Conservation (phyloP, 2,888 invertebrate genomes). For the Sinhomidia bicolor region DNA sequence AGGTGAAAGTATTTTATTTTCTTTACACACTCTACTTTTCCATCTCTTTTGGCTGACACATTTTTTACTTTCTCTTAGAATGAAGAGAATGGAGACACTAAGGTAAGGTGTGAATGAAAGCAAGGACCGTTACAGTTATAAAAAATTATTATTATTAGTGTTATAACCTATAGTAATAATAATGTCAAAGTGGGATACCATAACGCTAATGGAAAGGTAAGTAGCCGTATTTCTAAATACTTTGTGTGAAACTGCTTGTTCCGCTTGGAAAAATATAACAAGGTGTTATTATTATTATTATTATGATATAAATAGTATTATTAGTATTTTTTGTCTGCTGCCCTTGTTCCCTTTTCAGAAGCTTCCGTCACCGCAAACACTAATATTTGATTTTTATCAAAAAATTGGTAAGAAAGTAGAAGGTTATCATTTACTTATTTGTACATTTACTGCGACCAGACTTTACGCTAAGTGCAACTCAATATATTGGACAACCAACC, state of each 20-base stretch:
- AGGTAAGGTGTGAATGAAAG: too few relatives aligned
- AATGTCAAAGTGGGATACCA: too few relatives aligned
- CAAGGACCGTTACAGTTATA: too few relatives aligned
- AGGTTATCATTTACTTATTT: background rate
- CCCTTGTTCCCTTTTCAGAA: background rate
- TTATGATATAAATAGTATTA: background rate
- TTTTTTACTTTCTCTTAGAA: too few relatives aligned
- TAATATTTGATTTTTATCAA: slow-evolving; percentile 32
- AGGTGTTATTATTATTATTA: too few relatives aligned
- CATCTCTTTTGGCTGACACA: background rate
- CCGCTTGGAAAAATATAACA: too few relatives aligned
- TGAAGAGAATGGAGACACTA: too few relatives aligned
- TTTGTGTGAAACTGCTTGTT: background rate
- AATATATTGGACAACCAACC: background rate
- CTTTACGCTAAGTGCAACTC: background rate
- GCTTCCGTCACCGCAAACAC: background rate
- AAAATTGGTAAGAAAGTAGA: background rate
- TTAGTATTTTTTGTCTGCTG: background rate
- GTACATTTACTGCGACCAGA: too few relatives aligned
- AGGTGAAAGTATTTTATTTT: background rate
- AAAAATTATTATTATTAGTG: too few relatives aligned
- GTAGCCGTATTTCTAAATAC: too few relatives aligned
- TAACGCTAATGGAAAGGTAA: too few relatives aligned
- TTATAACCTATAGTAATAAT: too few relatives aligned
- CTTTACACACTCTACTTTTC: background rate